phyloP scores from a whole-genome alignment of 2,888 invertebrate genomes.

The Drepanosiphum platanoidis region DNA sequence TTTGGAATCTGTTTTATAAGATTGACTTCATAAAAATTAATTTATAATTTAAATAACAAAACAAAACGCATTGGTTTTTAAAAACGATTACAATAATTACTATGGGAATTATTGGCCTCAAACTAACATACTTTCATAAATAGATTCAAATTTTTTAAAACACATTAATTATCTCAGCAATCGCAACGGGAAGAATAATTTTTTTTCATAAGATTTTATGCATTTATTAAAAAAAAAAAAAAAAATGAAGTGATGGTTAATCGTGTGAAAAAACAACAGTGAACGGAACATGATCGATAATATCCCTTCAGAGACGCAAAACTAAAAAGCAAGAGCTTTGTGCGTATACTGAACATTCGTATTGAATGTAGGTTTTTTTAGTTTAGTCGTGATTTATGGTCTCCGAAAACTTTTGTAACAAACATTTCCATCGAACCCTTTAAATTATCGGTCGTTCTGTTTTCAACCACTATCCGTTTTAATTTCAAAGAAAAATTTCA shows the following conservation, averaged over 20 bases:
- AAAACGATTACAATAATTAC: too few species aligned
- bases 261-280: constrained; percentile 52
- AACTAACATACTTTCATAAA: not conserved
- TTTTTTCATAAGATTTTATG: constrained; percentile 16
- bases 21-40: not conserved
- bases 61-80: not conserved
- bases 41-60: not conserved
- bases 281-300: constrained; percentile 49
- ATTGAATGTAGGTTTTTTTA: constrained; percentile 47
- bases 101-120: too few species aligned
- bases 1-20: not conserved
- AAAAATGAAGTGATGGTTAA: constrained; percentile 5
- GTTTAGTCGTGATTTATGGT: constrained; percentile 49
- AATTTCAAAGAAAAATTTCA: constrained; percentile 37
- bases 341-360: constrained; percentile 12
- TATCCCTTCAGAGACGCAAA: constrained; percentile 30
- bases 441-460: constrained; percentile 48
- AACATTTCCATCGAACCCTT: constrained; percentile 38
- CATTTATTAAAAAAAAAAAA: constrained; percentile 15
- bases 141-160: not conserved
- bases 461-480: constrained; percentile 20
- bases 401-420: constrained; percentile 40
- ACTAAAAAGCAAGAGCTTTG: constrained; percentile 45
- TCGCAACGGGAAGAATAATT: not conserved
- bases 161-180: constrained; percentile 12